Evolutionary conservation across 2,113 vertebrate species (phyloP), one percentile per base, ranked within the genome.

Genomic region (Strix uralensis): DNA sequence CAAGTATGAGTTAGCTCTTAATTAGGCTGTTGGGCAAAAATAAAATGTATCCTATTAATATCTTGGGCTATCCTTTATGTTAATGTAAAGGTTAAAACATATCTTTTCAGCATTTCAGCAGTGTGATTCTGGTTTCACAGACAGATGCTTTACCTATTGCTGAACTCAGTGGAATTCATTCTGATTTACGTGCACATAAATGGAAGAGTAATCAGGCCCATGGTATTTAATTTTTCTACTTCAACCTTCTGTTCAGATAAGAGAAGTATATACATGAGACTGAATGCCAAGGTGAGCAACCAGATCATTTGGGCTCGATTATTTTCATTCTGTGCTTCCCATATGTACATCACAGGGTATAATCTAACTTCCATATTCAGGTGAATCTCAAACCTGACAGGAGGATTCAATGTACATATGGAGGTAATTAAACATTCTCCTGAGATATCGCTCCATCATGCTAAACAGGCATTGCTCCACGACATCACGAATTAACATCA

Each of bases 51-150:
- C 62, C 84, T 93, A 79, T 94, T 95, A 85, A 62, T 96, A 96
- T 81, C 74, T 47, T 90, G 86, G 90, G 87, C 88, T 97, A 97
- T 78, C 85, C 90, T 97, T 94, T 95, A 65, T 88, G 66, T 92
- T 83, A 96, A 88, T 63, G 61, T 77, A 95, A 96, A 97, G 92
- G 95, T 96, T 95, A 97, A 93, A 92, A 81, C 14, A 23, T 81
- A 38, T 88, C 59, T 95, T 75, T 81, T 52, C 30, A 23, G 54
- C 57, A 49, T 87, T 91, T 84, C 71, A 84, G 85, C 63, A 88
- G 59, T 21, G 36, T 1, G 4, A 75, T 66, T 94, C 72, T 93
- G n/a, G 38, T 84, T 87, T 73, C 66, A 25, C 55, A 94, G 66
- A 77, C 61, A 94, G 75, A 73, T 81, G 59, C 47, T 93, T 96